Percentiles rank a stretch among this genome's conserved stretches.
These are phyloP conservation scores for Julus scanicus DNA, from an alignment of 2,888 invertebrate genomes.

Conservation along the genomic window DNA sequence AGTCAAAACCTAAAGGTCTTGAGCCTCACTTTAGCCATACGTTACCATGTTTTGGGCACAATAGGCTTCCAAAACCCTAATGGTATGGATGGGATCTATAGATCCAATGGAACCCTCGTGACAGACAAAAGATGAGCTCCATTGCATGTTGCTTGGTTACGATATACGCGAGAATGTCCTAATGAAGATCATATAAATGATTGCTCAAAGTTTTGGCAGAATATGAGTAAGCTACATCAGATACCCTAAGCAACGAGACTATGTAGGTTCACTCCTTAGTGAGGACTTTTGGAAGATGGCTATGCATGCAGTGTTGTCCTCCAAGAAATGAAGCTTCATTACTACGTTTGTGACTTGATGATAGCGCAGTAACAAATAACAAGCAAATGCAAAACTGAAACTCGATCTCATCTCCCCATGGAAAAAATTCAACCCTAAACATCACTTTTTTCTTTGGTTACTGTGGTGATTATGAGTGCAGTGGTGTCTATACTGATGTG, in stretches of 20 bases:
- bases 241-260: background rate
- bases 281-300: background rate
- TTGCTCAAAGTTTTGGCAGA: constrained; percentile 12
- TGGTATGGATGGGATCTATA: background rate
- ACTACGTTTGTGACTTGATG: background rate
- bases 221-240: background rate
- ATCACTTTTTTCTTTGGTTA: background rate
- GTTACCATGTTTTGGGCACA: background rate
- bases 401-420: background rate
- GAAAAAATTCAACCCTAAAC: background rate
- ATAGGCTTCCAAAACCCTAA: background rate
- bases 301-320: background rate
- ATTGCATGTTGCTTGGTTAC: background rate
- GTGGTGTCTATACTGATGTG: background rate
- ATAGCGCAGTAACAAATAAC: background rate
- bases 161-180: background rate
- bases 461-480: background rate
- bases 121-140: background rate
- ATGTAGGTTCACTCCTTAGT: background rate
- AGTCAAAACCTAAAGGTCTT: no score
- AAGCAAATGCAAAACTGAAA: background rate
- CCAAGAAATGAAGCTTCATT: constrained; percentile 18
- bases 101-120: background rate
- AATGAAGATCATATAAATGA: constrained; percentile 9
- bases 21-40: background rate